Evolutionary conservation across 1,140 invertebrate species (phyloP).

Genomic region (Drosophila quadrilineata): DNA sequence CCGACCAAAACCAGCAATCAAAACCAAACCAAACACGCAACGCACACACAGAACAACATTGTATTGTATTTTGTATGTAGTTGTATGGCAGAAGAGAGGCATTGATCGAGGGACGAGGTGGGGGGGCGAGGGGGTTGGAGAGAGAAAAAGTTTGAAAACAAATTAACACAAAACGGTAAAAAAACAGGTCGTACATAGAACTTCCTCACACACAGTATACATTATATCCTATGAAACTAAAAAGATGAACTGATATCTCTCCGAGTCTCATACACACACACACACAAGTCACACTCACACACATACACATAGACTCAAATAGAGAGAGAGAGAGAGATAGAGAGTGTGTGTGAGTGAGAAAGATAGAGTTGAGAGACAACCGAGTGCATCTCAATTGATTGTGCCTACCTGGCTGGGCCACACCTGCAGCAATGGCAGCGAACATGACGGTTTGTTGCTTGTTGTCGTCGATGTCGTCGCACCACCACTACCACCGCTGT

Average conservation of each 20-base stretch:
- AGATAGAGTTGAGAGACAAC: background rate
- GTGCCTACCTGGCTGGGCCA: conserved; percentile 83
- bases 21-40: conserved; percentile 71
- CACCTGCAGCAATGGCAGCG: conserved; percentile 85
- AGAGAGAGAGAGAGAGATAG: conserved; percentile 13
- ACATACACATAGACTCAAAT: background rate
- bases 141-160: conserved; percentile 62
- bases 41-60: conserved; percentile 61
- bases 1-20: conserved; percentile 38
- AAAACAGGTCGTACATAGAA: too few relatives aligned
- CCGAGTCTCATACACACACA: background rate
- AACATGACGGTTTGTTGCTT: conserved; percentile 82
- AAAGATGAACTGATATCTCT: background rate
- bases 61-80: conserved; percentile 33
- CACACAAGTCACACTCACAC: conserved; percentile 9
- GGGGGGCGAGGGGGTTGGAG: conserved; percentile 31
- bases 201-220: conserved; percentile 21
- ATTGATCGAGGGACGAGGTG: conserved; percentile 10
- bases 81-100: conserved; percentile 28
- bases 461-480: conserved; percentile 33
- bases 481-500: background rate
- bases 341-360: conserved; percentile 2
- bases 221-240: conserved; percentile 2
- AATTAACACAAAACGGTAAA: conserved; percentile 69
- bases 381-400: conserved; percentile 2